Conservation (phyloP, 2,113 vertebrate genomes). For the Aldabrachelys gigantea region DNA sequence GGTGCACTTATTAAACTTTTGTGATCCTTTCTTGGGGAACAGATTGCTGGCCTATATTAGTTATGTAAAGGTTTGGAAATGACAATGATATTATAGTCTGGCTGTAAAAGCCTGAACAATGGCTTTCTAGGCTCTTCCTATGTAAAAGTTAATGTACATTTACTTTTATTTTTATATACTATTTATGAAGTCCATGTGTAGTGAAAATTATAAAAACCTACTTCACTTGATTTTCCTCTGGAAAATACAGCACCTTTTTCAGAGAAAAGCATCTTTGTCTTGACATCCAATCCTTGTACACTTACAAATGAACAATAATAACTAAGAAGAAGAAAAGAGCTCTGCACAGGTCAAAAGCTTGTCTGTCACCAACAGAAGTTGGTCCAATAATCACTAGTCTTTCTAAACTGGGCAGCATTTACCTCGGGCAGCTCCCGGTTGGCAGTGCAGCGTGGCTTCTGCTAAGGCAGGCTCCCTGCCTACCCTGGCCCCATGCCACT, state of each 20-base stretch:
- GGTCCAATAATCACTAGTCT: not conserved
- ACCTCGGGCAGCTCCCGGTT: no score
- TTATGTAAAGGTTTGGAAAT: not conserved
- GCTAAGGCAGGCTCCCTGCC: no score
- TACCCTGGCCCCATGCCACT: no score
- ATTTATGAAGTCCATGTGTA: not conserved
- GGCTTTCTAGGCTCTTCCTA: accelerated
- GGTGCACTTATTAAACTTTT: not conserved
- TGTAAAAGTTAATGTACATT: accelerated
- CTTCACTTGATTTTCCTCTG: not conserved
- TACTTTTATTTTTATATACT: not conserved
- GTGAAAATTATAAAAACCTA: not conserved
- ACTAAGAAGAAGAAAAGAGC: not conserved
- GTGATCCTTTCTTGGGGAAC: accelerated
- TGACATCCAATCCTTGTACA: not conserved
- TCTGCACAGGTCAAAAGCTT: no score
- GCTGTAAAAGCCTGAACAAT: not conserved
- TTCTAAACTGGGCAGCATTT: not conserved
- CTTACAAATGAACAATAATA: not conserved
- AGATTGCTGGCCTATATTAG: not conserved
- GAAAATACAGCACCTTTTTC: not conserved
- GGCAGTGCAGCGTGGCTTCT: no score
- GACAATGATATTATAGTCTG: no score
- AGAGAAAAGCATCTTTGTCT: not conserved
- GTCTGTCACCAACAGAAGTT: not conserved